A percentile compares a stretch with the other conserved stretches of the same genome.
phyloP scores from a whole-genome alignment of 1,140 invertebrate species.

The Plodia interpunctella region DNA sequence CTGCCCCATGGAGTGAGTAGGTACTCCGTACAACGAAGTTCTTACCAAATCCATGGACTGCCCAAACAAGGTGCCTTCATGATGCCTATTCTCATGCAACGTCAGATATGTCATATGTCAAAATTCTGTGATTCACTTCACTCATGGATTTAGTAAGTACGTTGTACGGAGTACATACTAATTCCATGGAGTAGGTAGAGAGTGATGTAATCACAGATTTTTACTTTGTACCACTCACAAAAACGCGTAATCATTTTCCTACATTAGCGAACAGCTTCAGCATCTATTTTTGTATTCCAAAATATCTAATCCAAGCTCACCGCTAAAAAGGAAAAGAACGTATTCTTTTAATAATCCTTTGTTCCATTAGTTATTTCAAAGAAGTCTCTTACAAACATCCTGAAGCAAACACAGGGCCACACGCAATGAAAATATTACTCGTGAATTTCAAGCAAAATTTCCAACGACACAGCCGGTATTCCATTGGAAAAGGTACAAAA shows the following conservation, averaged over 20 bases:
- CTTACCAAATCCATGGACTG: too few species aligned
- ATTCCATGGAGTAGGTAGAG: too few species aligned
- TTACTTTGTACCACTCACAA: too few species aligned
- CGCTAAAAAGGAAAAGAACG: not conserved
- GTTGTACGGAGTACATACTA: too few species aligned
- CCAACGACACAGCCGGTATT: not conserved
- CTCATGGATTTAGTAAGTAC: too few species aligned
- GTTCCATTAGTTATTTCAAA: constrained; percentile 14
- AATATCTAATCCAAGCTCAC: not conserved
- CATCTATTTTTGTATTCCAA: not conserved
- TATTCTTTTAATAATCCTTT: constrained; percentile 15
- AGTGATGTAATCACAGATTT: too few species aligned
- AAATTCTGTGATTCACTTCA: too few species aligned
- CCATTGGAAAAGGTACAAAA: not conserved
- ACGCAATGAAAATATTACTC: constrained; percentile 17
- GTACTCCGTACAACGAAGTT: too few species aligned
- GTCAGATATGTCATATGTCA: too few species aligned
- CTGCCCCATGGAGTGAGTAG: too few species aligned
- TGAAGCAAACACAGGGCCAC: constrained; percentile 11
- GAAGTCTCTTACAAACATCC: constrained; percentile 13
- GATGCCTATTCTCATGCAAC: too few species aligned
- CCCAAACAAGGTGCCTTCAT: too few species aligned
- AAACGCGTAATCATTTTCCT: not conserved
- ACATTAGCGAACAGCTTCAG: not conserved
- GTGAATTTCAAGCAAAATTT: constrained; percentile 14